phyloP scores from a whole-genome alignment of 2,797 vertebrate species.

The Protosalanx chinensis region DNA sequence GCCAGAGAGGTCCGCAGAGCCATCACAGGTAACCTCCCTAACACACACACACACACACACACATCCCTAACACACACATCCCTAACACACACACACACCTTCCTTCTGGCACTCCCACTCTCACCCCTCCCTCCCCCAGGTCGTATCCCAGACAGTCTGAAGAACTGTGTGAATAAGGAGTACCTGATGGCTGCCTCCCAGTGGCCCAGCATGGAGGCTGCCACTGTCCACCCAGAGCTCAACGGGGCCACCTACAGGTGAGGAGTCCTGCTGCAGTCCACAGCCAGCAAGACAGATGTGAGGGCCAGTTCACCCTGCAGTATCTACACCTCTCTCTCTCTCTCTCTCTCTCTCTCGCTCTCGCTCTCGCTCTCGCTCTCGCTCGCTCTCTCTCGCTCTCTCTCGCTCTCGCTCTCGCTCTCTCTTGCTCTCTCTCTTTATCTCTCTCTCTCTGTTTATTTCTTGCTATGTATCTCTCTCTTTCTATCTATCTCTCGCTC shows the following conservation, averaged over 20 bases:
- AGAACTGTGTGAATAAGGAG: slow-evolving; percentile 96
- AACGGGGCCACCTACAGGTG: slow-evolving; percentile 91
- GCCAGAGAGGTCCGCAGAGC: slow-evolving; percentile 87
- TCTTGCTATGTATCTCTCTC: no score
- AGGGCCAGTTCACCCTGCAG: neutral
- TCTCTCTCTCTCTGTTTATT: no score
- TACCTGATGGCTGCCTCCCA: slow-evolving; percentile 90
- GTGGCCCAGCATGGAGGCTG: slow-evolving; percentile 88
- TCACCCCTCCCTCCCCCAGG: slow-evolving; percentile 61
- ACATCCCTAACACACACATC: neutral
- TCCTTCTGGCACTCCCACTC: no score
- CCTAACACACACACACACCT: no score
- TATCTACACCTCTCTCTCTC: neutral
- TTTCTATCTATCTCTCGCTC: no score
- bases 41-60: neutral
- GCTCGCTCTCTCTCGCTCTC: no score
- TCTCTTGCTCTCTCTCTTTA: no score
- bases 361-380: neutral
- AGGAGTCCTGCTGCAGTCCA: slow-evolving; percentile 20
- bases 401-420: neutral
- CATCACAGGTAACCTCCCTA: slow-evolving; percentile 76
- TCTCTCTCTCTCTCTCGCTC: neutral
- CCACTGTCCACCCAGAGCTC: slow-evolving; percentile 86
- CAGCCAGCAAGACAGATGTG: neutral
- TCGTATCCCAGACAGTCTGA: slow-evolving; percentile 89